These are phyloP conservation scores for Astreopora myriophthalma DNA, from an alignment of 64 coral and sea anemone genomes.

Conservation along the genomic window DNA sequence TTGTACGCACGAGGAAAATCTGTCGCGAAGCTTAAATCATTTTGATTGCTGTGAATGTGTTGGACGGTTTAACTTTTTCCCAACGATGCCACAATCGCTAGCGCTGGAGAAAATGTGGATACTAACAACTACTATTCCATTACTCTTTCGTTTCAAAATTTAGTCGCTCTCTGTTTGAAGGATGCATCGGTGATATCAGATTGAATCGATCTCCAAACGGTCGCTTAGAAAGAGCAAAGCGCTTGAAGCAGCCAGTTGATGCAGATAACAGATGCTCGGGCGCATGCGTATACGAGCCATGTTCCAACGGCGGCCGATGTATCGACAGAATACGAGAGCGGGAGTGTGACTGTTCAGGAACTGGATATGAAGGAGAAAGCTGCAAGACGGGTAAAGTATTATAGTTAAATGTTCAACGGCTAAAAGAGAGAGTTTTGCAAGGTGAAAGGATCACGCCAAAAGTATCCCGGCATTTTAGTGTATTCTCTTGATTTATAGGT, in stretches of 20 bases:
- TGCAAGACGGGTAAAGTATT: constrained; percentile 15
- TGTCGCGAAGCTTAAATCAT: too few relatives aligned
- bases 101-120: too few relatives aligned
- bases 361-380: constrained; percentile 43
- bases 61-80: too few relatives aligned
- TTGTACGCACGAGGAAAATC: too few relatives aligned
- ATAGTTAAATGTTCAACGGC: background rate
- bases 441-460: too few relatives aligned
- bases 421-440: too few relatives aligned
- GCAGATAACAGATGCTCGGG: background rate
- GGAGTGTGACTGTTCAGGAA: constrained; percentile 66
- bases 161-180: background rate
- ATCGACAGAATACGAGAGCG: constrained; percentile 26
- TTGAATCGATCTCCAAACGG: background rate
- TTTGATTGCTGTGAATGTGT: too few relatives aligned
- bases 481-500: too few relatives aligned
- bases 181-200: constrained; percentile 29
- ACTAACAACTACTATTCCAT: background rate
- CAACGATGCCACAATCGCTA: too few relatives aligned
- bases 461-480: too few relatives aligned
- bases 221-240: background rate
- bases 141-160: background rate
- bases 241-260: background rate
- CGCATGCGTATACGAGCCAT: background rate
- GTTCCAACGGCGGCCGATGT: constrained; percentile 40